phyloP scores from a whole-genome alignment of 2,113 vertebrate genomes.

The Pholis gunnellus region DNA sequence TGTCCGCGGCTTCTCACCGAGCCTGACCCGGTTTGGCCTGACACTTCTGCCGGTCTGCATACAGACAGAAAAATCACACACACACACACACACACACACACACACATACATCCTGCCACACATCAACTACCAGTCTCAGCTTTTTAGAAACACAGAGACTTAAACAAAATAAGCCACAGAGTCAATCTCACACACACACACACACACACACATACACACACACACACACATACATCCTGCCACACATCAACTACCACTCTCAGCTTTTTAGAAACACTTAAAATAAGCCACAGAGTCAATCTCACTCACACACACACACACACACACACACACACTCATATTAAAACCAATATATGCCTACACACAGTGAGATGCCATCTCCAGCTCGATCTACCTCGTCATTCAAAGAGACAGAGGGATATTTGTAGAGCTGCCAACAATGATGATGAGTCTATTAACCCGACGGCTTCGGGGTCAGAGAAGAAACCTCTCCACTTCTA shows the following conservation, averaged over 20 bases:
- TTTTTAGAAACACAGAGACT: slow-evolving; percentile 31
- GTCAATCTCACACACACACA: slow-evolving; percentile 10
- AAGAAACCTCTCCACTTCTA: slow-evolving; percentile 49
- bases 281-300: slow-evolving; percentile 32
- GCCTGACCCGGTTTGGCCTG: slow-evolving; percentile 55
- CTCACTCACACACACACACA: background rate
- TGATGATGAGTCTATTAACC: slow-evolving; percentile 69
- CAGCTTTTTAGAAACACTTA: slow-evolving; percentile 20
- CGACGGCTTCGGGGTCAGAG: slow-evolving; percentile 39
- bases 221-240: background rate
- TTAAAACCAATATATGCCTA: slow-evolving; percentile 20
- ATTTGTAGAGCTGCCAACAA: slow-evolving; percentile 48
- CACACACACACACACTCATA: background rate
- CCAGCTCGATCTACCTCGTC: slow-evolving; percentile 27
- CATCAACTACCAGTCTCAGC: slow-evolving; percentile 27
- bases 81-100: background rate
- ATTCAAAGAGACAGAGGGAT: slow-evolving; percentile 40
- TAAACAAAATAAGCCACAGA: slow-evolving; percentile 25
- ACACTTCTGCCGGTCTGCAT: slow-evolving; percentile 55
- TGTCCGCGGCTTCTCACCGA: slow-evolving; percentile 35
- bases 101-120: slow-evolving; percentile 2
- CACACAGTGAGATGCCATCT: slow-evolving; percentile 35
- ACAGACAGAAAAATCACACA: slow-evolving; percentile 29
- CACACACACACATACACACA: background rate
- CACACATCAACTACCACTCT: slow-evolving; percentile 24